Base-by-base conservation (phyloP, 2,113 vertebrate genomes). In the Pteruthius melanotis region DNA sequence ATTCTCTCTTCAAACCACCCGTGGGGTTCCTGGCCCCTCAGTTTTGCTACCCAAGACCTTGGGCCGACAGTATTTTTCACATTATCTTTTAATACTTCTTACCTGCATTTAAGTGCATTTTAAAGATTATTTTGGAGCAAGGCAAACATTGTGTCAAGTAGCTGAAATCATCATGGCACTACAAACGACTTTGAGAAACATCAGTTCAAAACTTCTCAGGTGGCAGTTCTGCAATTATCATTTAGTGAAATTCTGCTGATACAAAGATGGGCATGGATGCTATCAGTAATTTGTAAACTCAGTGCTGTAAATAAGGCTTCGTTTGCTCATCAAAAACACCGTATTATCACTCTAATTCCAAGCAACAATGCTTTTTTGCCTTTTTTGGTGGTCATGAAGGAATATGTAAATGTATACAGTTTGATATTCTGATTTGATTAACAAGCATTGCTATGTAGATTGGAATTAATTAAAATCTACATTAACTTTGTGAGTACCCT, bases 361-460 rank as follows among this genome's bases (percentile, higher is more conserved):
- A 71, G 52, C 20, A 88, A 40, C 39, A 74, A 42, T 30, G 12
- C 65, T 60, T 60, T 87, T 87, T 81, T 54, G 2, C 19, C 20
- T 31, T 78, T 94, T 89, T 91, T 85, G 57, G 27, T 81, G 33
- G 30, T 60, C 9, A 2, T 70, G 50, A 90, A 75, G 39, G 26
- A 92, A 72, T 80, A 80, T 80, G 44, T 66, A 96, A 78, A 90
- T 83, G 2, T 26, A 56, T 57, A 19, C 2, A 33, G 9, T 87
- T 65, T 77, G 52, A 94, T 93, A 95, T 87, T 94, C 60, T 90
- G 40, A 69, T 80, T 94, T 88, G 59, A 65, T 84, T 66, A 89
- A 65, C 33, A 81, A 42, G 44, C 27, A 89, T 92, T 80, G 18
- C 79, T 95, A 53, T 76, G 22, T 80, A 60, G 47, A 83, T 56